Base-by-base conservation (phyloP, 2,888 invertebrate genomes). In the Diaprepes abbreviatus region DNA sequence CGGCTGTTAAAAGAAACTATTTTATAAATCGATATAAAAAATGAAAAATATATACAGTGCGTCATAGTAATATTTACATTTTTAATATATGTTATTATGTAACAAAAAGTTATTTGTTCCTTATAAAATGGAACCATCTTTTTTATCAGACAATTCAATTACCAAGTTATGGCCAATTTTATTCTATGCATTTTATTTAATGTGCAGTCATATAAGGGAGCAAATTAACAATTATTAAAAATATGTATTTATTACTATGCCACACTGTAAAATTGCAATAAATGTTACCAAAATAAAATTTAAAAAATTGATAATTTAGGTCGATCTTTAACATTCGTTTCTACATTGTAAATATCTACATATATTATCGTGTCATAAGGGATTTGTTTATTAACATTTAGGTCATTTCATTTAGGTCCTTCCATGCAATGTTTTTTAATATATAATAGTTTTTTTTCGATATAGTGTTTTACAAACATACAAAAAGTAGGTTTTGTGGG, bases 401-500 rank as follows among this genome's bases (percentile, higher is more conserved):
- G 63, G 67, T 62, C 67, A 60, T 59, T 38, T 40, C 28, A 24
- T 62, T 68, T 63, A 68, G 63, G 68, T 68, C 57, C 58, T 54
- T 48, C 9, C 45, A 68, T 66, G 52, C 59, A 59, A 40, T 43
- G 31, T 66, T 36, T 66, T 24, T 35, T 55, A 60, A 48, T 50
- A 60, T 60, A 60, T 48, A 48, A 31, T 45, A 45, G n/a, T 45
- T 16, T 6, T 40, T 55, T 60, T 73, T 72, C 70, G 68, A 64
- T 65, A 57, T 58, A 65, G 36, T 45, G 66, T 36, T 67, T 65
- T 74, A 77, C 73, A 75, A 72, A 74, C 74, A 75, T 74, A 74
- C 65, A 76, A 76, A 72, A 69, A 64, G 58, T 50, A 50, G 48
- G 48, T 38, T 59, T 64, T 54, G 70, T 55, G 71, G 69, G 60